Conservation (phyloP, 2,888 invertebrate species). For the Elegia similella region DNA sequence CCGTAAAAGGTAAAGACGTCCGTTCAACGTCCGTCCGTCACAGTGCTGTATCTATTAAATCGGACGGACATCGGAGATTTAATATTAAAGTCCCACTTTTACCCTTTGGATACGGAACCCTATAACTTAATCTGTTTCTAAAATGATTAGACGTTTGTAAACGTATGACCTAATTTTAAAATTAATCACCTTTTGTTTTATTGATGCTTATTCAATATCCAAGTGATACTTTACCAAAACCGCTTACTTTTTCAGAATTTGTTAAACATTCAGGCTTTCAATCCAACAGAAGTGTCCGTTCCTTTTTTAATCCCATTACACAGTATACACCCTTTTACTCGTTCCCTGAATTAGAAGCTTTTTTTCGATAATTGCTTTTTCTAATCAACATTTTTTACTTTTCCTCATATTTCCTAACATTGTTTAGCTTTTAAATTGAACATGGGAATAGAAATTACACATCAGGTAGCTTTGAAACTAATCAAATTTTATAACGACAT, state of each 20-base stretch:
- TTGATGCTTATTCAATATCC: not conserved
- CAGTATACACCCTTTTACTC: constrained; percentile 15
- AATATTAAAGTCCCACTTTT: no score
- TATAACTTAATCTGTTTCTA: no score
- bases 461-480: not conserved
- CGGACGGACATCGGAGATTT: no score
- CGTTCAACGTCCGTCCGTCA: no score
- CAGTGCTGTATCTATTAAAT: no score
- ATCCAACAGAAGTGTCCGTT: not conserved
- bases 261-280: not conserved
- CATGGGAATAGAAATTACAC: not conserved
- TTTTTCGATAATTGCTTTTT: constrained; percentile 15
- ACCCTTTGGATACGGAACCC: no score
- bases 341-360: constrained; percentile 16
- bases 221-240: not conserved
- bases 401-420: not conserved
- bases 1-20: no score
- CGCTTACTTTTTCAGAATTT: not conserved
- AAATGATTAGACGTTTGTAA: no score
- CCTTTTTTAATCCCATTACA: constrained; percentile 15
- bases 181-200: no score
- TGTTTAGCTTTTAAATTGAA: not conserved
- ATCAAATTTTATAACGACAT: not conserved
- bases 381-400: constrained; percentile 20
- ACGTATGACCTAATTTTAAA: no score